Conservation (phyloP, 2,797 vertebrate genomes). For the Denticeps clupeoides region DNA sequence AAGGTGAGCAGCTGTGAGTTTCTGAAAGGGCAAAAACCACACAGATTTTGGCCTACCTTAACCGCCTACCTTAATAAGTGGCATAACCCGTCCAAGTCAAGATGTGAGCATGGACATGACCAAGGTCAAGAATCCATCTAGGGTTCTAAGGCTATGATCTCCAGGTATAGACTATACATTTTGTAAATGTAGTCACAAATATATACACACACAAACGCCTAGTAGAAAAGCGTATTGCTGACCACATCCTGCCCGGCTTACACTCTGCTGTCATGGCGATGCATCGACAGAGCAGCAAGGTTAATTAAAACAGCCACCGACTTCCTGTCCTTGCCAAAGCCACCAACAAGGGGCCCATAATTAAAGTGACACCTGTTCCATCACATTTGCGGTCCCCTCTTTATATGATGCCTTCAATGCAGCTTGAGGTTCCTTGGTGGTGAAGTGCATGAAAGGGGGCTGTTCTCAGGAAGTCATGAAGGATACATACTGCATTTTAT, state of each 20-base stretch:
- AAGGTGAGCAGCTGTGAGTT: neutral
- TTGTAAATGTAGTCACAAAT: no score
- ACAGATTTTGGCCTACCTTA: constrained; percentile 10
- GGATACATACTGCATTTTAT: no score
- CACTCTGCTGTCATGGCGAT: constrained; percentile 30
- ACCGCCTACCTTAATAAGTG: no score
- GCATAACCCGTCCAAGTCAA: no score
- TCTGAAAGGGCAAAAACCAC: constrained; percentile 9
- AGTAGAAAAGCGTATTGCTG: constrained; percentile 34
- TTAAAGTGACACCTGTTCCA: constrained; percentile 58
- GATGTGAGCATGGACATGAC: no score
- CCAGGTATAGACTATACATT: no score
- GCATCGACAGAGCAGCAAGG: constrained; percentile 36
- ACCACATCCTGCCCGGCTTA: constrained; percentile 26
- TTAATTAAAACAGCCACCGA: constrained; percentile 50
- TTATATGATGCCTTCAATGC: neutral
- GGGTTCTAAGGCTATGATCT: no score
- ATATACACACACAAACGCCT: constrained; percentile 20
- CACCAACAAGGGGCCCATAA: constrained; percentile 34
- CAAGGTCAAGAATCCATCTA: no score
- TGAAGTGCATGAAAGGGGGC: neutral
- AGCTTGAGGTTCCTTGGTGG: constrained; percentile 23
- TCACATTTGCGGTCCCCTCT: constrained; percentile 34
- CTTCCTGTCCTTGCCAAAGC: constrained; percentile 20
- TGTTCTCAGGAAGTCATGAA: no score